Evolutionary conservation across 2,888 invertebrate genomes (phyloP), one percentile per base, ranked within the genome.

Genomic region (Nemotelus pantherinus): DNA sequence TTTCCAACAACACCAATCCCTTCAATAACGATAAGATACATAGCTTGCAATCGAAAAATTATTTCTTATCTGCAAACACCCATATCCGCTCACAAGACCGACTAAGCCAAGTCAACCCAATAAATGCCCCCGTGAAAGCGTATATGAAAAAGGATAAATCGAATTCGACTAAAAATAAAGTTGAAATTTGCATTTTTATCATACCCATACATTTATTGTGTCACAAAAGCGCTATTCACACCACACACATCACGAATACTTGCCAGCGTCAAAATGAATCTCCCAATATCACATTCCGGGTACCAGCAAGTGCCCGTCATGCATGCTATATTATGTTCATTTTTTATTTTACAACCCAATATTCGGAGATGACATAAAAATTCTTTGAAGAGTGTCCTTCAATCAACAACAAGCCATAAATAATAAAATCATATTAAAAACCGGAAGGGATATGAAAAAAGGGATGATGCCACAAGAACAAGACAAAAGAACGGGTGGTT

Each of bases 141-240:
- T 55, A 9, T 39, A 25, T 25, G 25, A 44, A 71, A 55, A 72
- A 45, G 71, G 71, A 72, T 58, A 58, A 72, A 72, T 72, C 71
- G 39, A 72, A 72, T 72, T 72, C 45, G 57, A 58, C 71, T 10
- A 44, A 72, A 43, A 64, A 75, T 75, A 64, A 67, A 77, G 68
- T 50, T 25, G 79, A 77, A 79, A 79, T 79, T 79, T 79, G 70
- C 79, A 79, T 79, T 70, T 79, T 79, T 79, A 79, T 79, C 79
- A 70, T 63, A 79, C 77, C 78, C 79, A 77, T 68, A 70, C 77
- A 72, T 44, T 48, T 39, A 3, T 43, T 44, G n/a, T 58, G 39
- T 58, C 76, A 60, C 43, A 48, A 57, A 57, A 39, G 45, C 50
- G 63, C 57, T 58, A 43, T 68, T n/a, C 50, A 44, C 47, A 25